These are phyloP conservation scores for Azorinus chamasolen DNA, from an alignment of 2,888 invertebrate genomes.

Conservation along the genomic window DNA sequence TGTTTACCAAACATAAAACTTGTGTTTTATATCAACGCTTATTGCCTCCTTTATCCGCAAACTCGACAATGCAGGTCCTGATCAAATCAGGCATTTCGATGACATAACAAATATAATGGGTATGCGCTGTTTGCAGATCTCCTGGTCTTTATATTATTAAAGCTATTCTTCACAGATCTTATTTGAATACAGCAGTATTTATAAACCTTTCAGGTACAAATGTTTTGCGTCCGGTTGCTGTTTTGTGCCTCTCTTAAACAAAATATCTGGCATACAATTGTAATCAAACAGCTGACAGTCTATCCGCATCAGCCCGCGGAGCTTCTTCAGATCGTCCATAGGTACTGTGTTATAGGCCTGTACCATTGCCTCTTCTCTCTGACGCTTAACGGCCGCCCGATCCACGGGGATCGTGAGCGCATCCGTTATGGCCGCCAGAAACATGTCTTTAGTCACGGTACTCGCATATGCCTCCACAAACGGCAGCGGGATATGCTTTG, in stretches of 20 bases:
- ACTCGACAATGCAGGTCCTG: too few species aligned
- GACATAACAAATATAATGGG: too few species aligned
- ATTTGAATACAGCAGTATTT: too few species aligned
- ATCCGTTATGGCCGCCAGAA: constrained; percentile 43
- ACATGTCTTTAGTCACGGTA: constrained; percentile 12
- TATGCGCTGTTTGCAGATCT: too few species aligned
- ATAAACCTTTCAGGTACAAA: too few species aligned
- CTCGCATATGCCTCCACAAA: neutral
- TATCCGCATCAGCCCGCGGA: constrained; percentile 60
- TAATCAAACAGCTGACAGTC: constrained; percentile 76
- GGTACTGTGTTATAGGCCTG: constrained; percentile 70
- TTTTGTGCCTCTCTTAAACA: constrained; percentile 25
- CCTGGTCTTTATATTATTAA: too few species aligned
- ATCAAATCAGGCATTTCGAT: too few species aligned
- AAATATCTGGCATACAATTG: constrained; percentile 39
- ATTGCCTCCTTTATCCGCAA: too few species aligned
- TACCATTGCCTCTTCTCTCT: constrained; percentile 67
- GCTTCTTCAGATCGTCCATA: constrained; percentile 52
- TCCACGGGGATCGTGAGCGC: constrained; percentile 34
- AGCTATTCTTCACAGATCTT: too few species aligned
- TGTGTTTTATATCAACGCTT: too few species aligned
- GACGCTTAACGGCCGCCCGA: constrained; percentile 43
- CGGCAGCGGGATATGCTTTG: constrained; percentile 59
- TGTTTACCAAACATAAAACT: too few species aligned
- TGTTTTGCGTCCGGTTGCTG: too few species aligned